A percentile compares a stretch with the other conserved stretches of the same genome.
These are phyloP conservation scores for Chloroceryle amazona DNA, from an alignment of 2,797 vertebrate species.

Conservation along the genomic window DNA sequence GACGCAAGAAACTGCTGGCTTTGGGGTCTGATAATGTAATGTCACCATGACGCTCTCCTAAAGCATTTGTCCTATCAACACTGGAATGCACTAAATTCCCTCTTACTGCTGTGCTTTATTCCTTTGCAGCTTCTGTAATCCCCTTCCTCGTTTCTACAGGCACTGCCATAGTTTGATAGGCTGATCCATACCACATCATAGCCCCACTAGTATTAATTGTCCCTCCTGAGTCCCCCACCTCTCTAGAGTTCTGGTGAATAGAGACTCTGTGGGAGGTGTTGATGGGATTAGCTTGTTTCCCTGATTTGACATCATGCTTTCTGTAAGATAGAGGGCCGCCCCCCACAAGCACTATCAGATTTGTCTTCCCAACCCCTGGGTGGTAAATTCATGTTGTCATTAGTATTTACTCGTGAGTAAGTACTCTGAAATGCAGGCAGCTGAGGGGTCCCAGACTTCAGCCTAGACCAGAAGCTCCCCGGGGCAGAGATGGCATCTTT, in stretches of 20 bases:
- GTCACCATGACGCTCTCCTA: accelerated
- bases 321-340: not conserved
- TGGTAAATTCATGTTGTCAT: slow-evolving; percentile 65
- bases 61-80: not conserved
- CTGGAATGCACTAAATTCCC: not conserved
- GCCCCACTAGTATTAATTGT: not conserved
- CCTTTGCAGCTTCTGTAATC: not conserved
- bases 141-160: not conserved
- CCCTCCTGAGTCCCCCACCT: not conserved
- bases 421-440: slow-evolving; percentile 45
- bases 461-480: slow-evolving; percentile 13
- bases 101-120: not conserved
- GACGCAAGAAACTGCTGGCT: not conserved
- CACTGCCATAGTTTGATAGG: not conserved
- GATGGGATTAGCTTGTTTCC: slow-evolving; percentile 18
- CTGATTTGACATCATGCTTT: not conserved
- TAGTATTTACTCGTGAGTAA: slow-evolving; percentile 55
- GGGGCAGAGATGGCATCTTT: slow-evolving; percentile 50
- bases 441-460: slow-evolving; percentile 1
- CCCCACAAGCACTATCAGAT: slow-evolving; percentile 36
- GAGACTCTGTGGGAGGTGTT: slow-evolving; percentile 38
- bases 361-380: slow-evolving; percentile 38
- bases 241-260: not conserved
- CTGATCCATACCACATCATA: not conserved
- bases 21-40: not conserved